Percentiles rank a stretch among this genome's conserved stretches.
phyloP scores from a whole-genome alignment of 2,888 invertebrate genomes.

The Lasius platythorax region DNA sequence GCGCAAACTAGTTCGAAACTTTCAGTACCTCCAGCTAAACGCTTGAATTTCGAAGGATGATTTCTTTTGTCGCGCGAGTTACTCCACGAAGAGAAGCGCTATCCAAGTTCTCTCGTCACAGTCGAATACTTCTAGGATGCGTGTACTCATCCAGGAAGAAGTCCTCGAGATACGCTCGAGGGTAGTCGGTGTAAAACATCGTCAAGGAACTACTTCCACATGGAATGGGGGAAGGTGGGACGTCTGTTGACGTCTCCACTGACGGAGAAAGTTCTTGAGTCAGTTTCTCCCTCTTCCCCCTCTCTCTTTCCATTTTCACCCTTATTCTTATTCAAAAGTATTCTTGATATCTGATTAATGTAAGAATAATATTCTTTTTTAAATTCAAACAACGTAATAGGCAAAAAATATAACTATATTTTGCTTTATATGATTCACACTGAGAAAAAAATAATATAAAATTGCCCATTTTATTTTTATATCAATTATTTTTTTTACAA shows the following conservation, averaged over 20 bases:
- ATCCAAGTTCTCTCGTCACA: conserved; percentile 38
- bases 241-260: conserved; percentile 19
- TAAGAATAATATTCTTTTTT: neutral
- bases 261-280: conserved; percentile 15
- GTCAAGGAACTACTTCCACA: conserved; percentile 25
- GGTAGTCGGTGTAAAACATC: conserved; percentile 47
- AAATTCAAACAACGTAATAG: neutral
- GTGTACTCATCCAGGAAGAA: conserved; percentile 46
- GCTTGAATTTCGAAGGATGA: conserved; percentile 43
- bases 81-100: conserved; percentile 2
- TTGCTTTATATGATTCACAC: neutral
- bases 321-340: neutral
- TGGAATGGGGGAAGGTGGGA: neutral
- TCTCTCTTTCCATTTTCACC: neutral
- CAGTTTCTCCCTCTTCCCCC: neutral
- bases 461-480: neutral
- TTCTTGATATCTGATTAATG: neutral
- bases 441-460: neutral
- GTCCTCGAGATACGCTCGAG: conserved; percentile 51
- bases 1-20: conserved; percentile 26
- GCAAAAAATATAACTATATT: neutral
- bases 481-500: neutral
- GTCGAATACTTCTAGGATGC: conserved; percentile 33
- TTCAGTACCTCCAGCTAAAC: conserved; percentile 30
- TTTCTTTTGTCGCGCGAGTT: conserved; percentile 48